Base-by-base conservation (phyloP, 2,888 invertebrate genomes). In the Patella caerulea region DNA sequence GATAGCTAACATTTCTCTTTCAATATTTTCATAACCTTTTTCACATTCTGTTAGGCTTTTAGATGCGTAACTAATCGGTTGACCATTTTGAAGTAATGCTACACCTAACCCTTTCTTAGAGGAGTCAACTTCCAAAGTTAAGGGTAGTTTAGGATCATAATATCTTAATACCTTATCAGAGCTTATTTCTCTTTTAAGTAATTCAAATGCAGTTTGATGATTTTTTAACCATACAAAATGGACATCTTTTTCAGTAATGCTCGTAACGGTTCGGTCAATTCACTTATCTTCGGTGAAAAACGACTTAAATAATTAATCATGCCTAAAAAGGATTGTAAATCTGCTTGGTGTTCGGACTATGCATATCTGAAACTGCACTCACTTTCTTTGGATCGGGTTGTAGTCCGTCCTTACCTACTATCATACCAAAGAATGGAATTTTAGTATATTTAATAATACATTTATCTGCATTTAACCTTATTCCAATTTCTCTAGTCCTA, bases 11-110 rank as follows among this genome's bases (percentile, higher is more conserved):
- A 65, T 65, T 59, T 59, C 59, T 59, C 59, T 11, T 59, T 59
- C 59, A 59, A 59, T 59, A 15, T 59, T 59, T 59, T 65, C 65
- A 65, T 19, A 65, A 2, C 19, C 65, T 19, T 59, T 59, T 59
- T 65, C 65, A 65, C 65, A 65, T 12, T 65, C 65, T 19, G n/a
- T 65, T 11, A 59, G n/a, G 24, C n/a, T 73, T 78, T 84, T 84
- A 0, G 85, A 85, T 34, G 86, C 85, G 73, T 79, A 87, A 3
- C 80, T 78, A 3, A 86, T 79, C 0, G 83, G 85, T 71, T 71
- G 76, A 19, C 19, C 65, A 15, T 86, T 77, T 74, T 86, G 86
- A 12, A 86, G 53, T 2, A 86, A 71, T 0, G 54, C 78, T 17
- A 83, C 84, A 17, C 86, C 84, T 9, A 86, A 72, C 3, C 84